Conservation (phyloP, 2,113 vertebrate species). For the Sardina pilchardus region DNA sequence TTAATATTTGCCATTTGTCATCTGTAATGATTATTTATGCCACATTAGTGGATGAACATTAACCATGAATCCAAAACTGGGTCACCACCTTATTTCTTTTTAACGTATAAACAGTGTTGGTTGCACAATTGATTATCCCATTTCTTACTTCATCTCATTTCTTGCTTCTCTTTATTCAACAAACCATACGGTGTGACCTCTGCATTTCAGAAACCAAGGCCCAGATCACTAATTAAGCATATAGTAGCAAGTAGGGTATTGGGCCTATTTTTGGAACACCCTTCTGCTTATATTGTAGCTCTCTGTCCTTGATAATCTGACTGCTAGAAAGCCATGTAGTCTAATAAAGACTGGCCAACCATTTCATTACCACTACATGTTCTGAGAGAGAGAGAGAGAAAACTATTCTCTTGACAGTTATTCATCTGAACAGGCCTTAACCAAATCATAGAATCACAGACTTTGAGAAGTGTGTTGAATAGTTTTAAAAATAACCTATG, state of each 20-base stretch:
- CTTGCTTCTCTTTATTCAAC: background rate
- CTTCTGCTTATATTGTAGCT: background rate
- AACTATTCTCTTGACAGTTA: background rate
- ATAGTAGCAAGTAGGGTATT: background rate
- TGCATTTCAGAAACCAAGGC: background rate
- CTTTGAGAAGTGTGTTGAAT: background rate
- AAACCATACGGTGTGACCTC: background rate
- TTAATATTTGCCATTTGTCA: background rate
- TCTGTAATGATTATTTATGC: background rate
- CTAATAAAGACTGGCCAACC: background rate
- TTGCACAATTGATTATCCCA: constrained; percentile 29
- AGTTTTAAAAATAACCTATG: background rate
- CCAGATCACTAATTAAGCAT: background rate
- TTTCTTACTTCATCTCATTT: constrained; percentile 29
- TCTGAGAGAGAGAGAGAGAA: background rate
- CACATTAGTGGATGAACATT: background rate
- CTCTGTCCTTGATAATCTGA: background rate
- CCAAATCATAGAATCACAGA: background rate
- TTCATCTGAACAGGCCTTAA: background rate
- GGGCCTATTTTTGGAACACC: background rate
- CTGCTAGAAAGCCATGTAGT: background rate
- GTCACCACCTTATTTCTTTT: background rate
- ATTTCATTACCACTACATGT: background rate
- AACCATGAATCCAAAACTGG: background rate
- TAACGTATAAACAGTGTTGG: background rate